A percentile compares a stretch with the other conserved stretches of the same genome.
Evolutionary conservation across 2,113 vertebrate genomes (phyloP).

Genomic region (Melanerpes aurifrons): DNA sequence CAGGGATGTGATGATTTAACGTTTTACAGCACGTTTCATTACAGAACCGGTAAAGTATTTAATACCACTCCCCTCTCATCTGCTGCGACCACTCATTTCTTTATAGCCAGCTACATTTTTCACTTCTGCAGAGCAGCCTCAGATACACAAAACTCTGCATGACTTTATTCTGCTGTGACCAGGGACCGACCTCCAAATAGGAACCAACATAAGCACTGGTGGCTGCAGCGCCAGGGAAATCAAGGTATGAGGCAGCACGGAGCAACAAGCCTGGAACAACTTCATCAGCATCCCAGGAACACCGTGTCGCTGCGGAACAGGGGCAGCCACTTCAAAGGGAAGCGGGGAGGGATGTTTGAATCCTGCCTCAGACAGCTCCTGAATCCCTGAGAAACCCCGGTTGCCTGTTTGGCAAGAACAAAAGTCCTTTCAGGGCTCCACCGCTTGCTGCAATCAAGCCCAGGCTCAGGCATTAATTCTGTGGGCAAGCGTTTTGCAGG

Average conservation of each 20-base stretch:
- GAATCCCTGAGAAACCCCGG: not conserved
- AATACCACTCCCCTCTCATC: not conserved
- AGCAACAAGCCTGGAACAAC: constrained; percentile 7
- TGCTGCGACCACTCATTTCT: not conserved
- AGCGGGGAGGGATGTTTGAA: not conserved
- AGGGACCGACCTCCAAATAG: not conserved
- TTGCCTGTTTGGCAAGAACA: not conserved
- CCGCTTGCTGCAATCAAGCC: not conserved
- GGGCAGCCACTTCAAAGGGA: constrained; percentile 5
- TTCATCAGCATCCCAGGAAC: constrained; percentile 25
- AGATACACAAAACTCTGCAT: not conserved
- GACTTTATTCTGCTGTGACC: not conserved
- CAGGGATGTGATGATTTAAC: constrained; percentile 44
- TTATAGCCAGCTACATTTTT: constrained; percentile 29
- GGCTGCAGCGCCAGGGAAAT: not conserved
- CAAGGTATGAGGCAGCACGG: not conserved
- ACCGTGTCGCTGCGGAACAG: not conserved
- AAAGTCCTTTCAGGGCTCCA: constrained; percentile 32
- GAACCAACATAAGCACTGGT: not conserved
- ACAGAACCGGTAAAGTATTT: not conserved
- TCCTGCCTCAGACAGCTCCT: constrained; percentile 16
- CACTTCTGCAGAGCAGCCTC: constrained; percentile 15
- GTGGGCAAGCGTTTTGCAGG: not conserved
- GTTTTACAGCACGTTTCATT: constrained; percentile 22
- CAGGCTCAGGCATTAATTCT: constrained; percentile 1